Conservation (phyloP, 2,797 vertebrate genomes). For the Myotis myotis region DNA sequence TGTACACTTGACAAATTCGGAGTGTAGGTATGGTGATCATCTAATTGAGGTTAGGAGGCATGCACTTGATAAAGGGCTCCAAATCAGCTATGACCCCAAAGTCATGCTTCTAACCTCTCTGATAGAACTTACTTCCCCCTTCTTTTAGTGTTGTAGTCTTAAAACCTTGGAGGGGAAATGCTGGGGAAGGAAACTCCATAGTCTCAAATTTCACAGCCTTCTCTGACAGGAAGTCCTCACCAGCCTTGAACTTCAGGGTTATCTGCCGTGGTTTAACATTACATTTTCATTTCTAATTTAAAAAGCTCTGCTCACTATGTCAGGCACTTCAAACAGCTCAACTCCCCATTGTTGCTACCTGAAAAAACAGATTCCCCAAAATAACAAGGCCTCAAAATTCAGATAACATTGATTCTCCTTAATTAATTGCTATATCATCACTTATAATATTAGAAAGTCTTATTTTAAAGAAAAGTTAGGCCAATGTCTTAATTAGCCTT, state of each 20-base stretch:
- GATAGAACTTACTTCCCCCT: neutral
- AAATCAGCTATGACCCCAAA: neutral
- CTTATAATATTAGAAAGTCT: neutral
- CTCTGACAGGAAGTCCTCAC: conserved; percentile 43
- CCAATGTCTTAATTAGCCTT: neutral
- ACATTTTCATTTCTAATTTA: conserved; percentile 51
- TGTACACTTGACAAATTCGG: neutral
- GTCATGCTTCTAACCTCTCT: neutral
- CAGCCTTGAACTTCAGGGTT: conserved; percentile 34
- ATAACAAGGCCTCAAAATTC: neutral
- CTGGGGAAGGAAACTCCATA: conserved; percentile 33
- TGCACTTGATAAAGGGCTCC: neutral
- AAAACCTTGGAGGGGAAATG: conserved; percentile 51
- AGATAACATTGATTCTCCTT: neutral
- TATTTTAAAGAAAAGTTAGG: neutral
- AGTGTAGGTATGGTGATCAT: neutral
- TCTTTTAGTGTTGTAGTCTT: neutral
- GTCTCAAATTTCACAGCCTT: conserved; percentile 28
- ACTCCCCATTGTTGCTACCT: neutral
- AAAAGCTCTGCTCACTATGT: neutral
- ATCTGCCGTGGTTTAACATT: conserved; percentile 12
- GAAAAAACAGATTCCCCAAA: neutral
- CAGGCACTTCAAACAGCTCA: neutral
- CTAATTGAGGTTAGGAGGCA: neutral
- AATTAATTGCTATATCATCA: neutral